Evolutionary conservation across 2,888 invertebrate genomes (phyloP).

Genomic region (Euplagia quadripunctaria): DNA sequence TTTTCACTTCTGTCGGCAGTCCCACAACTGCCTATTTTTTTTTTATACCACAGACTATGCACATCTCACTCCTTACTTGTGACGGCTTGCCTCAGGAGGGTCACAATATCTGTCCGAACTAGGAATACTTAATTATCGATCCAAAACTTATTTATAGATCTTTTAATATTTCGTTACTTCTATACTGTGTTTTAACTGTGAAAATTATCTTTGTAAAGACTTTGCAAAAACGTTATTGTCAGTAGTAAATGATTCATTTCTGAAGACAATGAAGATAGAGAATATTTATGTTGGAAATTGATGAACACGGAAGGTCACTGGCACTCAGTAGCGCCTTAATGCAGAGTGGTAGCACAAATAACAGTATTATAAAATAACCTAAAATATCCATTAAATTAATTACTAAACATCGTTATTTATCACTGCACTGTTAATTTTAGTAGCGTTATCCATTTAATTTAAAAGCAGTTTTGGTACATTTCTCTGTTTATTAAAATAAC

Average conservation of each 20-base stretch:
- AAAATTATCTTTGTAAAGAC: not conserved
- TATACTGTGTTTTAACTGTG: not conserved
- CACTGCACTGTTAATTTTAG: conserved; percentile 34
- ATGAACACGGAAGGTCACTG: not conserved
- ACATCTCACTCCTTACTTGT: too few species aligned
- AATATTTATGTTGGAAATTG: not conserved
- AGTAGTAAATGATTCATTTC: not conserved
- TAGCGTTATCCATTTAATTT: conserved; percentile 36
- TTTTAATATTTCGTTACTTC: not conserved
- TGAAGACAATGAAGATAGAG: not conserved
- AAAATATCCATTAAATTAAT: conserved; percentile 35
- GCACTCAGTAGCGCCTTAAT: not conserved
- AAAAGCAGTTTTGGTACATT: conserved; percentile 31
- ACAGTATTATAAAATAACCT: conserved; percentile 7
- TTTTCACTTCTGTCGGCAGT: too few species aligned
- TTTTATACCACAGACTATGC: too few species aligned
- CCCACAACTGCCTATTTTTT: too few species aligned
- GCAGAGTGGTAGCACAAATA: not conserved
- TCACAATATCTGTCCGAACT: too few species aligned
- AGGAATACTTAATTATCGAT: not conserved
- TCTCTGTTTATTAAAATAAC: conserved; percentile 29
- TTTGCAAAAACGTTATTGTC: too few species aligned
- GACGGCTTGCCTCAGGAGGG: too few species aligned
- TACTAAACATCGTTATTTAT: conserved; percentile 28
- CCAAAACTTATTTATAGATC: not conserved